Evolutionary conservation across 2,888 invertebrate species (phyloP).

Genomic region (Teleogryllus oceanicus): DNA sequence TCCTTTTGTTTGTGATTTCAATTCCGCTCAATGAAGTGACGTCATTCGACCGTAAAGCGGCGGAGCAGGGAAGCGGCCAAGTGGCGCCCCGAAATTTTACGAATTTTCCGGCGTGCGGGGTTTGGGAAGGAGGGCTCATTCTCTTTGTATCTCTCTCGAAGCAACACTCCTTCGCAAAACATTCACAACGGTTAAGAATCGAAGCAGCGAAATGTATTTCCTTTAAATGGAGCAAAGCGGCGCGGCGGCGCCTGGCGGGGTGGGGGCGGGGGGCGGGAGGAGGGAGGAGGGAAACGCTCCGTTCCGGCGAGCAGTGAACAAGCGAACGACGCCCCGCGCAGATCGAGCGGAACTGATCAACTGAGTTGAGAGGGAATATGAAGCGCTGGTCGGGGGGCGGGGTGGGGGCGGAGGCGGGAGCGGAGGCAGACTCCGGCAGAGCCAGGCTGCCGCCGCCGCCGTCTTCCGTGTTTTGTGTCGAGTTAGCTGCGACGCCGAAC

Average conservation of each 20-base stretch:
- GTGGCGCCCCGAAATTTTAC: no score
- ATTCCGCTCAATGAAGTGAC: no score
- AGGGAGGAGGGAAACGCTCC: background rate
- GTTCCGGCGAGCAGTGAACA: slow-evolving; percentile 5
- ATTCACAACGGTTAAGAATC: background rate
- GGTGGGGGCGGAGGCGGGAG: no score
- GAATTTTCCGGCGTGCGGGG: no score
- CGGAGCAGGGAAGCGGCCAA: no score
- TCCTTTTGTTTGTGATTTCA: no score
- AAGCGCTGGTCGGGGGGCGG: background rate
- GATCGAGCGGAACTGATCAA: slow-evolving; percentile 18
- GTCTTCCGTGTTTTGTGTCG: no score
- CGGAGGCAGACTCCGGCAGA: no score
- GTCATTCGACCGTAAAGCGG: no score
- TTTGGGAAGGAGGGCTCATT: background rate
- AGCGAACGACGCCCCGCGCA: slow-evolving; percentile 6
- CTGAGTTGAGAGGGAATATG: slow-evolving; percentile 18
- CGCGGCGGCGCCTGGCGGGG: background rate
- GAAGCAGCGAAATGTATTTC: slow-evolving; percentile 4
- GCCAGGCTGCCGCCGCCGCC: no score
- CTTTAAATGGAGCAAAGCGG: slow-evolving; percentile 12
- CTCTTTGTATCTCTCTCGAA: background rate
- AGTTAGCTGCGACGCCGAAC: no score
- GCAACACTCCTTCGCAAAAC: background rate
- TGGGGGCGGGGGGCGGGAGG: background rate